phyloP scores from a whole-genome alignment of 2,113 vertebrate genomes.

The Xiphophorus maculatus region DNA sequence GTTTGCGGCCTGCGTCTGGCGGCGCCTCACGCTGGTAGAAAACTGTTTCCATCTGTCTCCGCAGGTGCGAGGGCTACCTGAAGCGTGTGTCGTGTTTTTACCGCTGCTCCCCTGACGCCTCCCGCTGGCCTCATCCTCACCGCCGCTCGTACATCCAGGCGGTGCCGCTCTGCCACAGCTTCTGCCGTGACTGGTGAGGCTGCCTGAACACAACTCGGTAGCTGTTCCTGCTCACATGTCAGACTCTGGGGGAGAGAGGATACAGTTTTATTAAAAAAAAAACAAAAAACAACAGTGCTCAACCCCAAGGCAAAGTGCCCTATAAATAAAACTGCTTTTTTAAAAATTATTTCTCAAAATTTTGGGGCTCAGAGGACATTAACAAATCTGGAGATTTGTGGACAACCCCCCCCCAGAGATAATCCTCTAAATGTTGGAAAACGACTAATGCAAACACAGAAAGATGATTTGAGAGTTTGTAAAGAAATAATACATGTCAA shows the following conservation, averaged over 20 bases:
- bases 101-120: conserved; percentile 82
- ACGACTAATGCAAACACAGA: not conserved
- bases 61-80: conserved; percentile 76
- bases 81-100: conserved; percentile 79
- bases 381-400: not conserved
- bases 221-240: conserved; percentile 3
- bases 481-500: not conserved
- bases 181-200: conserved; percentile 86
- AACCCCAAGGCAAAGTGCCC: conserved; percentile 13
- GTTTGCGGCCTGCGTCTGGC: not conserved
- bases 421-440: not conserved
- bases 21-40: not conserved
- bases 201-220: conserved; percentile 1
- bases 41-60: not conserved
- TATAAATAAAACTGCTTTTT: not conserved
- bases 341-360: not conserved
- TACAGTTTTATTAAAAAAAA: conserved; percentile 2
- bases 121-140: conserved; percentile 77
- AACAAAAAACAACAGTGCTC: not conserved
- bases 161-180: conserved; percentile 83
- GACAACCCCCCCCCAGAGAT: not conserved
- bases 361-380: not conserved
- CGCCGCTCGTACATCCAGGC: conserved; percentile 72
- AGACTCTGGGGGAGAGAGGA: not conserved
- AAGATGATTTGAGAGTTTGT: not conserved